phyloP scores from a whole-genome alignment of 2,888 invertebrate genomes.

The Aelia acuminata region DNA sequence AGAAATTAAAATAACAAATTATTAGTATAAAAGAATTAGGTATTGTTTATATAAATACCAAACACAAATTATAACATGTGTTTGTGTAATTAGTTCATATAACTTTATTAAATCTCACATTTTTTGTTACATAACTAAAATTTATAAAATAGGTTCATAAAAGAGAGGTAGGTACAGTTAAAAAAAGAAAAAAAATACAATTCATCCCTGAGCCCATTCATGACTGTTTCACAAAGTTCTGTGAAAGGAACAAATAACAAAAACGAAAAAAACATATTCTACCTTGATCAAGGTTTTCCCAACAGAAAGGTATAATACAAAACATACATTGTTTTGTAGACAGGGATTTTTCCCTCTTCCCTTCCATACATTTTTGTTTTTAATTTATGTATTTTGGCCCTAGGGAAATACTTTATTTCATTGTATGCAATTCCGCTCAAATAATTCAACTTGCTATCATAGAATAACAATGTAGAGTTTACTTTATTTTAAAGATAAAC shows the following conservation, averaged over 20 bases:
- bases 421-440: too few species aligned
- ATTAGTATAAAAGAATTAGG: too few species aligned
- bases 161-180: not conserved
- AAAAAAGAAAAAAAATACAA: not conserved
- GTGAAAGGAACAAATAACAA: not conserved
- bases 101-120: too few species aligned
- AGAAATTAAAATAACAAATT: too few species aligned
- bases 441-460: too few species aligned
- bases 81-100: too few species aligned
- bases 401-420: too few species aligned
- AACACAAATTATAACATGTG: too few species aligned
- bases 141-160: not conserved
- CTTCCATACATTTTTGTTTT: not conserved
- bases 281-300: not conserved
- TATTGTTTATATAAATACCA: too few species aligned
- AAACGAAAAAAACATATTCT: not conserved
- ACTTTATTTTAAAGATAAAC: too few species aligned
- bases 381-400: not conserved
- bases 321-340: not conserved
- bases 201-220: not conserved
- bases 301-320: not conserved
- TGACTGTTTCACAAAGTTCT: not conserved
- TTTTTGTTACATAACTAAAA: not conserved
- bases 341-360: slow-evolving; percentile 1
- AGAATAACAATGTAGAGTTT: too few species aligned